A percentile compares a stretch with the other conserved stretches of the same genome.
Evolutionary conservation across 2,113 vertebrate genomes (phyloP).

Genomic region (Nansenia antarctica): DNA sequence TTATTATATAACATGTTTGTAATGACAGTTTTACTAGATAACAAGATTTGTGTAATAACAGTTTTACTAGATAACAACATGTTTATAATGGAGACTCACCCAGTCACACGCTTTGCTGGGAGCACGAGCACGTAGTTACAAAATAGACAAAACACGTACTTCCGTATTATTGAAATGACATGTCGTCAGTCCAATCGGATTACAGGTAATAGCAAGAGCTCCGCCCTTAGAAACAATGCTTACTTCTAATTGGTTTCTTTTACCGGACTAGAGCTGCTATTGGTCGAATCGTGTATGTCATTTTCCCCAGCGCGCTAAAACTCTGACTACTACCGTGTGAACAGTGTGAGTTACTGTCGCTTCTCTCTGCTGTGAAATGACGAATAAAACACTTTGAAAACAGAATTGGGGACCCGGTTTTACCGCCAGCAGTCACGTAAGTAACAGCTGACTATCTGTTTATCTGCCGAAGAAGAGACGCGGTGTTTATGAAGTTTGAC

Average conservation of each 20-base stretch:
- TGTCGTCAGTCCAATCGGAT: neutral
- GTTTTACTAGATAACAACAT: too few relatives aligned
- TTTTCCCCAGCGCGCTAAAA: constrained; percentile 61
- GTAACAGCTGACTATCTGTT: neutral
- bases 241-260: constrained; percentile 3
- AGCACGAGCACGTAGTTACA: too few relatives aligned
- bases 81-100: neutral
- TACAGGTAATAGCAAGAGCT: neutral
- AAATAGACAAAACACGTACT: neutral
- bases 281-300: constrained; percentile 15
- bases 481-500: too few relatives aligned
- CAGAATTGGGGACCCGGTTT: neutral
- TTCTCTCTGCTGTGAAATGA: neutral
- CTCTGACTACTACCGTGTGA: constrained; percentile 36
- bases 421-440: neutral
- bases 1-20: too few relatives aligned
- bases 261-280: neutral
- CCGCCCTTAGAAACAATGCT: neutral
- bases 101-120: neutral
- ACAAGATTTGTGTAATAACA: too few relatives aligned
- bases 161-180: neutral
- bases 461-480: too few relatives aligned
- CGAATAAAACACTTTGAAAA: neutral
- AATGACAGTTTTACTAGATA: too few relatives aligned
- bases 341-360: neutral